These are phyloP conservation scores for Enteromius mattozi DNA, from an alignment of 2,797 vertebrate genomes.

Conservation along the genomic window DNA sequence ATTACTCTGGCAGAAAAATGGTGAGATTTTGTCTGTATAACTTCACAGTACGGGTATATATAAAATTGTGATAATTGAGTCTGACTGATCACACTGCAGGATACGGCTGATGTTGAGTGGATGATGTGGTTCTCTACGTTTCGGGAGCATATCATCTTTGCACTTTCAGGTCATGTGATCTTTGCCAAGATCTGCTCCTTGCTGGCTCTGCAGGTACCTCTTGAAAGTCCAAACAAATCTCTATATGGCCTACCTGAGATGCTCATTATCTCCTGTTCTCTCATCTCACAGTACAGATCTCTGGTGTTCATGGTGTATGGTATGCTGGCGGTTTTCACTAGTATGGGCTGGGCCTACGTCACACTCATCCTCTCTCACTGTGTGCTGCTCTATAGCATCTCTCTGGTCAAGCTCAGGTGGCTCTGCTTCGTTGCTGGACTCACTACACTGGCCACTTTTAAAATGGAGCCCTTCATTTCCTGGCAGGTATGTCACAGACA, in stretches of 20 bases:
- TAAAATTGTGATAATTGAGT: background rate
- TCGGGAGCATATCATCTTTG: constrained; percentile 90
- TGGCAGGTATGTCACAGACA: constrained; percentile 86
- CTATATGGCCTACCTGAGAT: background rate
- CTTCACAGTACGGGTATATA: background rate
- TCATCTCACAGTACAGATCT: constrained; percentile 83
- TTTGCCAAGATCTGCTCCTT: constrained; percentile 95
- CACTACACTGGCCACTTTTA: constrained; percentile 89
- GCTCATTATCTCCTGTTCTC: background rate
- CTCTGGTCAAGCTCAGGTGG: constrained; percentile 89
- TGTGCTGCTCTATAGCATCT: constrained; percentile 88
- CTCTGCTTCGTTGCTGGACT: constrained; percentile 89
- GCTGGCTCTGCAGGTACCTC: constrained; percentile 87
- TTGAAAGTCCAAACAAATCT: background rate
- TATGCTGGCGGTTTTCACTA: constrained; percentile 84
- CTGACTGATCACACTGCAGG: constrained; percentile 72
- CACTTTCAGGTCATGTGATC: constrained; percentile 90
- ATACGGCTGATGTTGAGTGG: constrained; percentile 93
- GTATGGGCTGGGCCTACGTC: constrained; percentile 91
- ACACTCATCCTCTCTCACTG: constrained; percentile 92
- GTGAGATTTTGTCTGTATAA: constrained; percentile 74
- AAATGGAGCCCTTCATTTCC: constrained; percentile 89
- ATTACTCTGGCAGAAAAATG: constrained; percentile 95
- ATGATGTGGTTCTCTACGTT: constrained; percentile 97
- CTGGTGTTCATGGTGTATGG: constrained; percentile 89